Evolutionary conservation across 2,888 invertebrate genomes (phyloP).

Genomic region (Pinctada fucata): DNA sequence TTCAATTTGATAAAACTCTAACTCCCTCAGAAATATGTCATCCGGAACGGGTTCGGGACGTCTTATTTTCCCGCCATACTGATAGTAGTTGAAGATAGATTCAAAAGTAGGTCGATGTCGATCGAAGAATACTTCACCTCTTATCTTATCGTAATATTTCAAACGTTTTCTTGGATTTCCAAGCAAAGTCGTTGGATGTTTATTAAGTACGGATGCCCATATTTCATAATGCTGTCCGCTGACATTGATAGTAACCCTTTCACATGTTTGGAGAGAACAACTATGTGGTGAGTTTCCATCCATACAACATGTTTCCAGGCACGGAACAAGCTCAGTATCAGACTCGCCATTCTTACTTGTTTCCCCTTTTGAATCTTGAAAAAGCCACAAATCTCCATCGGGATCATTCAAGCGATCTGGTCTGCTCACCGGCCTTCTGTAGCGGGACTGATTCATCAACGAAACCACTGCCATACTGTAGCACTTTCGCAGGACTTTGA

Average conservation of each 20-base stretch:
- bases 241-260: conserved; percentile 75
- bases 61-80: conserved; percentile 74
- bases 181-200: conserved; percentile 74
- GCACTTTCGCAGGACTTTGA: too few species aligned
- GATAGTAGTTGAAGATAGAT: conserved; percentile 76
- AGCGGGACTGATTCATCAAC: conserved; percentile 69
- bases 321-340: conserved; percentile 30
- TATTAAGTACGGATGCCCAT: conserved; percentile 71
- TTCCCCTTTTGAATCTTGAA: conserved; percentile 47
- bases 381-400: conserved; percentile 59
- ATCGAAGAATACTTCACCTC: conserved; percentile 76
- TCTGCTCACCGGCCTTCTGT: conserved; percentile 64
- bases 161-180: conserved; percentile 75
- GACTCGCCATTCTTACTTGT: conserved; percentile 43
- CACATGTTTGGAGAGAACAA: conserved; percentile 70
- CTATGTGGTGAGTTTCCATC: conserved; percentile 59
- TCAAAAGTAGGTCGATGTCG: conserved; percentile 76
- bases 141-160: conserved; percentile 72
- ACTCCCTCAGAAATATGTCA: conserved; percentile 75
- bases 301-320: conserved; percentile 45
- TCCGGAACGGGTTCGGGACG: conserved; percentile 76
- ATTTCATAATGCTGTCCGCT: conserved; percentile 76
- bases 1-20: conserved; percentile 76
- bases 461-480: conserved; percentile 61
- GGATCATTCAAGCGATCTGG: conserved; percentile 60